Base-by-base conservation (phyloP, 2,113 vertebrate genomes). In the Hymenochirus boettgeri region DNA sequence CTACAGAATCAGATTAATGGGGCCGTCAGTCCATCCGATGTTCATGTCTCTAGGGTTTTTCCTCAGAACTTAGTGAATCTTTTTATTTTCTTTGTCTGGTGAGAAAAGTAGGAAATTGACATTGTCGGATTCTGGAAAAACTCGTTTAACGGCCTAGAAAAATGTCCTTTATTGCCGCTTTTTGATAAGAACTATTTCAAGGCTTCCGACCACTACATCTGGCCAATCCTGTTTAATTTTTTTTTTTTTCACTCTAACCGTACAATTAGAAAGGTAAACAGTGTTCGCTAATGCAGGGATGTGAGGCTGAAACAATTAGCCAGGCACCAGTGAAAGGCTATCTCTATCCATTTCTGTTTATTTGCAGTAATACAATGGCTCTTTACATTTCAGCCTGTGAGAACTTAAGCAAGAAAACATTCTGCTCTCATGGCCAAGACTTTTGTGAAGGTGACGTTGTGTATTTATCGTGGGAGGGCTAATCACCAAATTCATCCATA, bases 201-300 rank as follows among this genome's bases (percentile, higher is more conserved):
- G 6, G 5, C 17, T 42, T 5, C 39, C 17, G 7, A 15, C 17
- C 15, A 6, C 5, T 17, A n/a, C 3, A n/a, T n/a, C 3, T 6
- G 13, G 5, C 3, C 39, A 42, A 2, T 42, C 1, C 39, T 42
- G 17, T 42, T 15, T 15, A n/a, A n/a, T n/a, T n/a, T n/a, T n/a
- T n/a, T n/a, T n/a, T n/a, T n/a, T 12, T 42, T 42, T n/a, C 15
- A n/a, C 39, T 10, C 29, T n/a, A 5, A n/a, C n/a, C 3, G 15
- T 42, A 42, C 39, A 42, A 15, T 42, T 15, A 42, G 39, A n/a
- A 42, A 42, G 39, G 39, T 42, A 42, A 42, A 42, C n/a, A 31
- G 5, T 6, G 6, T 42, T 5, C n/a, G 13, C 39, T 42, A 17
- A 15, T 42, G 2, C 17, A 7, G 13, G 17, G 39, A 42, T 42